Evolutionary conservation across 2,888 invertebrate species (phyloP).

Genomic region (Tenthredo notha): DNA sequence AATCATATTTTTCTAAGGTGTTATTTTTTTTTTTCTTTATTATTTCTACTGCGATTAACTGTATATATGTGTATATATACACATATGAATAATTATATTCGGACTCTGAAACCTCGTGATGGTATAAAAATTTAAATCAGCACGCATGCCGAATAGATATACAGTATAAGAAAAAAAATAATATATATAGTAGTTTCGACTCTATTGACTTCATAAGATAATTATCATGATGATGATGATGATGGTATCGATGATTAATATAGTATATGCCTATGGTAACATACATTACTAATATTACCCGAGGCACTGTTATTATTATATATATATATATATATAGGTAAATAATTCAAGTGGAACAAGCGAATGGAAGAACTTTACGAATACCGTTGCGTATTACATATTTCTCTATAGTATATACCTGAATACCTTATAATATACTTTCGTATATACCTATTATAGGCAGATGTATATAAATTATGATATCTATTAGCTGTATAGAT

Average conservation of each 20-base stretch:
- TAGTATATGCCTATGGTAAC: neutral
- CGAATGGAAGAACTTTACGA: constrained; percentile 5
- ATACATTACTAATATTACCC: neutral
- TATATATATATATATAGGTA: neutral
- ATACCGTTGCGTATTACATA: constrained; percentile 3
- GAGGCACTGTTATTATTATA: neutral
- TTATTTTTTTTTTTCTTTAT: too few relatives aligned
- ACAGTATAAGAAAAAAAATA: too few relatives aligned
- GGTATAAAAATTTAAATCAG: too few relatives aligned
- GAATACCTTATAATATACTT: neutral
- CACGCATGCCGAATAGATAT: too few relatives aligned
- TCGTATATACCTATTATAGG: neutral
- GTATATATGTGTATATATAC: too few relatives aligned
- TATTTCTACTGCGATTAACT: too few relatives aligned
- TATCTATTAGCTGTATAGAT: too few relatives aligned
- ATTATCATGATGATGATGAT: neutral
- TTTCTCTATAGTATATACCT: too few relatives aligned
- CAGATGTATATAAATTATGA: neutral
- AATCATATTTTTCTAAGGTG: too few relatives aligned
- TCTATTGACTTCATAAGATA: neutral
- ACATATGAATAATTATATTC: too few relatives aligned
- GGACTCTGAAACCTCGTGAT: too few relatives aligned
- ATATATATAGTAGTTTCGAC: neutral
- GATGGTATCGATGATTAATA: neutral
- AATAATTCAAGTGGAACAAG: constrained; percentile 2